Evolutionary conservation across 2,113 vertebrate species (phyloP).

Genomic region (Chloropsis hardwickii): DNA sequence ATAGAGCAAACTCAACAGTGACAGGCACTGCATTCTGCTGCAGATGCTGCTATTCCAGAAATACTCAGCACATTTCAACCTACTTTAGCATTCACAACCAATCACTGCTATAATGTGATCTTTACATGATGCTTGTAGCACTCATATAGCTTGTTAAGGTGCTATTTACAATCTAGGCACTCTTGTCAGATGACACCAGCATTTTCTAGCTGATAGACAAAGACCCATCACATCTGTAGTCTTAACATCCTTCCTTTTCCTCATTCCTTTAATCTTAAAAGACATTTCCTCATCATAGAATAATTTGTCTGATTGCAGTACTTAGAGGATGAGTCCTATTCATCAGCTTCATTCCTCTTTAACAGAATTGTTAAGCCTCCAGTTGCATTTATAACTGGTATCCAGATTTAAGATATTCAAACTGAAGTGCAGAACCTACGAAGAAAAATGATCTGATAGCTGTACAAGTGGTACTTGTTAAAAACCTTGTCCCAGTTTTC

Average conservation of each 20-base stretch:
- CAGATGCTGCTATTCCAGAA: neutral
- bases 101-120: neutral
- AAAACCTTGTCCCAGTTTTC: neutral
- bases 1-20: neutral
- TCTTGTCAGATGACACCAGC: neutral
- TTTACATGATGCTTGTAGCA: neutral
- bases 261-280: conserved; percentile 24
- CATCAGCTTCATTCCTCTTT: conserved; percentile 16
- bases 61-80: neutral
- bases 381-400: neutral
- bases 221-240: neutral
- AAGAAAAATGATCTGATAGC: neutral
- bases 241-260: neutral
- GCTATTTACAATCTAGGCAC: neutral
- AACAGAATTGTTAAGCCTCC: neutral
- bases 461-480: neutral
- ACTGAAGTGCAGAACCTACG: neutral
- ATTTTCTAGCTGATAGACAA: conserved; percentile 3
- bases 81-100: neutral
- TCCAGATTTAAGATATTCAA: neutral
- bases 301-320: conserved; percentile 48
- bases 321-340: conserved; percentile 27
- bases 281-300: neutral
- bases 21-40: neutral
- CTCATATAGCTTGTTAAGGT: neutral